Conservation (phyloP, 2,888 invertebrate species). For the Leptothorax acervorum region DNA sequence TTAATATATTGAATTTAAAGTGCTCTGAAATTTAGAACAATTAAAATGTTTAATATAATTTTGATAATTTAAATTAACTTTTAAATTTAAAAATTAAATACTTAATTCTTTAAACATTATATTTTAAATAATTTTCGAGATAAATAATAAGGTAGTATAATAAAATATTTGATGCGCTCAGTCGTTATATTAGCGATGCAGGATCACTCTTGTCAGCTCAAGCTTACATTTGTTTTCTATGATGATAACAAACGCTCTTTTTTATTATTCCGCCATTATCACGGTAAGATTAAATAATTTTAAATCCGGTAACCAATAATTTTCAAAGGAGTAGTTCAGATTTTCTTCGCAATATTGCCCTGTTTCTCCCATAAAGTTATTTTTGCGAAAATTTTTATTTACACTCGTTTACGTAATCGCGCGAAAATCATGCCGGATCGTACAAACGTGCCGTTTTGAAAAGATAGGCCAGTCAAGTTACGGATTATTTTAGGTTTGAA, state of each 20-base stretch:
- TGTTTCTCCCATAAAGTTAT: background rate
- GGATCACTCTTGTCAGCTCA: background rate
- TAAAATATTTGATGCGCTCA: background rate
- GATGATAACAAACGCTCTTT: background rate
- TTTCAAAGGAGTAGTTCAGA: background rate
- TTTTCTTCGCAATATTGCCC: background rate
- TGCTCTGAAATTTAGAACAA: background rate
- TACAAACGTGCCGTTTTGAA: background rate
- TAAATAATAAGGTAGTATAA: background rate
- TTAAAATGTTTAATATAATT: background rate
- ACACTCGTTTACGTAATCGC: background rate
- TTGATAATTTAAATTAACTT: background rate
- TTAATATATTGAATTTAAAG: background rate
- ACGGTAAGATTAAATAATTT: background rate
- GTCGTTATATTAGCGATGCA: conserved; percentile 6
- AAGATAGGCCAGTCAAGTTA: background rate
- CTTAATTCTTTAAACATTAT: background rate
- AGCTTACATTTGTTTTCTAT: background rate
- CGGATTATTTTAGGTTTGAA: too few relatives aligned
- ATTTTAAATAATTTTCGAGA: background rate
- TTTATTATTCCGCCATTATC: background rate
- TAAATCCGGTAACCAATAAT: background rate
- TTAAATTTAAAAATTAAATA: background rate
- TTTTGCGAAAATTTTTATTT: conserved; percentile 19
- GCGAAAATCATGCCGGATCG: background rate